Evolutionary conservation across 2,888 invertebrate genomes (phyloP).

Genomic region (Liodrosophila aerea): DNA sequence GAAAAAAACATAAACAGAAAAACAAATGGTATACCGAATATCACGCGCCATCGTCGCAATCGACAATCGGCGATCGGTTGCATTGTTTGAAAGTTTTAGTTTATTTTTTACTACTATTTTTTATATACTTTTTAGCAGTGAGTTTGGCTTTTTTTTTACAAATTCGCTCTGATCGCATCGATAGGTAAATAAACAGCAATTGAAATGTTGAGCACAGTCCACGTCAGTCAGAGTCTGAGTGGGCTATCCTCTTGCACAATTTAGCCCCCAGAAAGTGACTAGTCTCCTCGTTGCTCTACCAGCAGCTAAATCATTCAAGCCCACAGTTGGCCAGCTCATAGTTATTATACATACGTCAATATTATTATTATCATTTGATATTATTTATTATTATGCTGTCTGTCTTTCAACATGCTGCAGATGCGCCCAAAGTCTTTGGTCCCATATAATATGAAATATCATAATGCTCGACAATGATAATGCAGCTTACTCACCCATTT

Average conservation of each 20-base stretch:
- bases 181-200: conserved; percentile 53
- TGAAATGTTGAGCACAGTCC: conserved; percentile 55
- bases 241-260: conserved; percentile 38
- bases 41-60: conserved; percentile 49
- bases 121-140: background rate
- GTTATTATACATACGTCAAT: conserved; percentile 29
- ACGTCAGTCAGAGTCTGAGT: conserved; percentile 8
- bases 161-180: conserved; percentile 43
- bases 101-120: conserved; percentile 1
- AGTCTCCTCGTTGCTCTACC: too few species aligned
- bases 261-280: background rate
- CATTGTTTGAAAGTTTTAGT: conserved; percentile 53
- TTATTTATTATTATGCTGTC: conserved; percentile 14
- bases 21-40: conserved; percentile 23
- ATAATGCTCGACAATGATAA: conserved; percentile 44
- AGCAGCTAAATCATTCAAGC: conserved; percentile 17
- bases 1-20: conserved; percentile 12
- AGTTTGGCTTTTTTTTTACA: conserved; percentile 11
- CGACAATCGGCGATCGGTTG: conserved; percentile 42
- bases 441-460: conserved; percentile 31
- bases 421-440: conserved; percentile 25
- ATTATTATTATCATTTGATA: conserved; percentile 26
- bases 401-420: conserved; percentile 14
- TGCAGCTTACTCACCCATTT: conserved; percentile 43
- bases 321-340: conserved; percentile 38